Percentiles rank a stretch among this genome's conserved stretches.
These are phyloP conservation scores for Pristionchus fissidentatus DNA, from an alignment of 2,888 invertebrate species.

Conservation along the genomic window DNA sequence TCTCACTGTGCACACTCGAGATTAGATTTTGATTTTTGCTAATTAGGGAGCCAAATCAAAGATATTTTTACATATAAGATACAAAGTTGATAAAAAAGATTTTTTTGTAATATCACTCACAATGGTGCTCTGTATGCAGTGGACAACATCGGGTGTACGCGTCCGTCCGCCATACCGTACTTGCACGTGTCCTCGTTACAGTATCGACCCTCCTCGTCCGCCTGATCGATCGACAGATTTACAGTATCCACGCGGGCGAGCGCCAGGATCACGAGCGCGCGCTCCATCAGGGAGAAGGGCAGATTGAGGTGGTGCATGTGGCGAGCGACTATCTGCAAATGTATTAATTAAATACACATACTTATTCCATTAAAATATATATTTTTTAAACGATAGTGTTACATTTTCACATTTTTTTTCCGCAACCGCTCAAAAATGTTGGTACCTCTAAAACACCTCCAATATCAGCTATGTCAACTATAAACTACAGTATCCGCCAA, in stretches of 20 bases:
- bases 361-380: not conserved
- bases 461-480: not conserved
- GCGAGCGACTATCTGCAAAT: not conserved
- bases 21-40: no score
- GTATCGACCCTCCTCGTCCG: conserved; percentile 6
- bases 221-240: conserved; percentile 15
- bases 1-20: no score
- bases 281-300: conserved; percentile 41
- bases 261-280: conserved; percentile 8
- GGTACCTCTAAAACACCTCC: not conserved
- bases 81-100: not conserved
- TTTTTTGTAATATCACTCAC: not conserved
- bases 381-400: no score
- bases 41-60: not conserved
- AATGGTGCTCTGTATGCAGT: conserved; percentile 18
- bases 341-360: no score
- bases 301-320: conserved; percentile 31
- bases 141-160: conserved; percentile 27
- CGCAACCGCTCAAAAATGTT: not conserved
- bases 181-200: conserved; percentile 34
- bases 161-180: not conserved
- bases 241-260: not conserved
- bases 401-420: no score
- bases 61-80: not conserved
- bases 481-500: not conserved